Evolutionary conservation across 2,888 invertebrate species (phyloP).

Genomic region (Drosophila borealis): DNA sequence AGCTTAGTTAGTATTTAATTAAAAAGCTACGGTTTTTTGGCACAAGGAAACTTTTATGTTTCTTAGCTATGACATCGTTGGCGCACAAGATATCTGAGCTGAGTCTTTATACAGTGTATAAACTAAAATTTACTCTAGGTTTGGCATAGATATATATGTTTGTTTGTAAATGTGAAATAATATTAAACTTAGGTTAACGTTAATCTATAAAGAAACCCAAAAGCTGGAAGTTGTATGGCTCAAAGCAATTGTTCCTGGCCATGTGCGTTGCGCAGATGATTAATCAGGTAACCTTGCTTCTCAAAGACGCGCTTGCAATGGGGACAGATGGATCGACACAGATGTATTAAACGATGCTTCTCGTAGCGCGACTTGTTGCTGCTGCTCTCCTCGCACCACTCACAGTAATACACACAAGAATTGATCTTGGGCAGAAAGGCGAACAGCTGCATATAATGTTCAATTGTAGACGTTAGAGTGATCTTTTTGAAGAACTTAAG

Average conservation of each 20-base stretch:
- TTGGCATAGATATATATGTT: not conserved
- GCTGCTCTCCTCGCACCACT: constrained; percentile 62
- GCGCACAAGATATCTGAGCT: not conserved
- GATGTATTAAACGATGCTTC: constrained; percentile 53
- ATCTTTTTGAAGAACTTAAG: constrained; percentile 53
- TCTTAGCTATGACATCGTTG: not conserved
- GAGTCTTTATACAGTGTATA: not conserved
- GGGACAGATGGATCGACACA: constrained; percentile 4
- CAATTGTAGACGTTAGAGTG: constrained; percentile 13
- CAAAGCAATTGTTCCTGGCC: not conserved
- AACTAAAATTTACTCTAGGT: not conserved
- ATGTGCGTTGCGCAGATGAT: constrained; percentile 30
- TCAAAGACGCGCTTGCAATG: constrained; percentile 24
- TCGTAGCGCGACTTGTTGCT: constrained; percentile 46
- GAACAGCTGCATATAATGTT: constrained; percentile 59
- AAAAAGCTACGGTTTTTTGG: not conserved
- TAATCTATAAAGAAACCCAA: not conserved
- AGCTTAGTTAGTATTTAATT: not conserved
- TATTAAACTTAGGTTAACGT: not conserved
- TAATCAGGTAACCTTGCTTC: constrained; percentile 5
- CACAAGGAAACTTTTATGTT: not conserved
- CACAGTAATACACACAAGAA: constrained; percentile 59
- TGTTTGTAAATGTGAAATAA: constrained; percentile 3
- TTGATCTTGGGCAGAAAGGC: constrained; percentile 60
- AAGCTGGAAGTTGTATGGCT: not conserved